Evolutionary conservation across 64 coral and sea anemone genomes (phyloP).

Genomic region (Orbicella faveolata): DNA sequence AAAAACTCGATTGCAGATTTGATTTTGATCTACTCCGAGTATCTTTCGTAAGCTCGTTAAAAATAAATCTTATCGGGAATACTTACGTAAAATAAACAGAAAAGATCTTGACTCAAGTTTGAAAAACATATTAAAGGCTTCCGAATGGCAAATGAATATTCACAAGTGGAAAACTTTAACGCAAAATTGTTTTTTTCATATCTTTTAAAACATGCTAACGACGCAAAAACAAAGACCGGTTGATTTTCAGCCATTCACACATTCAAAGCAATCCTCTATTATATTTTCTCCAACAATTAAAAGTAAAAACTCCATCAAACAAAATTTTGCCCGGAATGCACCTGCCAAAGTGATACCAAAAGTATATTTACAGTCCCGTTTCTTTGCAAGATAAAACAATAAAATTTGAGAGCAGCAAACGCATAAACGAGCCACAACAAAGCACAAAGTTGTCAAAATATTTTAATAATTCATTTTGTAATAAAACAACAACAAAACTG

Average conservation of each 20-base stretch:
- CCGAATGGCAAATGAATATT: not conserved
- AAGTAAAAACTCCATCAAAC: too few species aligned
- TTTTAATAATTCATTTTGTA: too few species aligned
- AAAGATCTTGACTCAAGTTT: not conserved
- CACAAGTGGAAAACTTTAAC: too few species aligned
- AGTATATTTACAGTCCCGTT: not conserved
- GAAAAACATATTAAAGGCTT: not conserved
- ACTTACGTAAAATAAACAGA: not conserved
- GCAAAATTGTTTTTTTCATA: too few species aligned
- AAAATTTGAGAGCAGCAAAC: not conserved
- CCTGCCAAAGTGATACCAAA: not conserved
- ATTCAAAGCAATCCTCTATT: too few species aligned
- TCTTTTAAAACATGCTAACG: too few species aligned
- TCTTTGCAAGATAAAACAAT: not conserved
- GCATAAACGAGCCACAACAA: not conserved
- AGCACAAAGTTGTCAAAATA: not conserved
- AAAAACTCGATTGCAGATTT: not conserved
- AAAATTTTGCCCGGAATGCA: not conserved
- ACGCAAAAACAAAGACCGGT: too few species aligned
- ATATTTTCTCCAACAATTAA: too few species aligned
- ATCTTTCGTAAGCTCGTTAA: not conserved
- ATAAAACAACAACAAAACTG: too few species aligned
- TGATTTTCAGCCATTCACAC: too few species aligned
- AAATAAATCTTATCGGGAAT: not conserved
- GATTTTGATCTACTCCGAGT: not conserved